Base-by-base conservation (phyloP, 23 tunicate genomes). In the Halocynthia aurantium region DNA sequence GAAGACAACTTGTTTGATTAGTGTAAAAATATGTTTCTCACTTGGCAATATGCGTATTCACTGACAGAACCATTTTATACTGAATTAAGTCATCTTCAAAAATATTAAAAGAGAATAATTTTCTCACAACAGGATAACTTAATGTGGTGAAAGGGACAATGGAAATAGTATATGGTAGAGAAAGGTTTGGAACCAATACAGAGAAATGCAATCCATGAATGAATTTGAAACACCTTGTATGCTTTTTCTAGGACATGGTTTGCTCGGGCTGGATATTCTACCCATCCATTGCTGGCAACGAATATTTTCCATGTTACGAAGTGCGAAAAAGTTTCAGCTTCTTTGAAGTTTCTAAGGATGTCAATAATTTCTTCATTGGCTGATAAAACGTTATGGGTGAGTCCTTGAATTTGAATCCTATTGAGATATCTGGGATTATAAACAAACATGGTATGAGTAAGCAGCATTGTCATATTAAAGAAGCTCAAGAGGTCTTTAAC, bases 381-480 rank as follows among this genome's bases (percentile, higher is more conserved):
- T 62, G 82, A 69, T 64, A 65, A 20, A 50, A 87, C 93, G 67
- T 82, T 76, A 11, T 82, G 70, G 40, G 80, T 82, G 57, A 82
- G 55, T 7, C 93, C 93, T 21, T 61, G 57, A 8, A 87, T 31
- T 40, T 54, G 53, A 10, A 69, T 7, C 64, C 60, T 8, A 9
- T 22, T 71, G 0, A 51, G 18, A 71, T 50, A 71, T 15, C 56
- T 49, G 6, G 31, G 72, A 11, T 1, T 67, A 20, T 49, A 40
- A 2, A 67, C 12, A 19, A 20, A 67, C 19, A 40, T 67, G 72
- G 72, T n/a, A 67, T 17, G 64, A 18, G n/a, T 60, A 4, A n/a
- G n/a, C 17, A 4, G 64, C 17, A 60, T 60, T n/a, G 17, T 60
- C 64, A 60, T 60, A 15, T 60, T 0, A 60, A n/a, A 60, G 1